These are phyloP conservation scores for Pentamera pediparva DNA, from an alignment of 53 echinoderm and acorn worm species.

Conservation along the genomic window DNA sequence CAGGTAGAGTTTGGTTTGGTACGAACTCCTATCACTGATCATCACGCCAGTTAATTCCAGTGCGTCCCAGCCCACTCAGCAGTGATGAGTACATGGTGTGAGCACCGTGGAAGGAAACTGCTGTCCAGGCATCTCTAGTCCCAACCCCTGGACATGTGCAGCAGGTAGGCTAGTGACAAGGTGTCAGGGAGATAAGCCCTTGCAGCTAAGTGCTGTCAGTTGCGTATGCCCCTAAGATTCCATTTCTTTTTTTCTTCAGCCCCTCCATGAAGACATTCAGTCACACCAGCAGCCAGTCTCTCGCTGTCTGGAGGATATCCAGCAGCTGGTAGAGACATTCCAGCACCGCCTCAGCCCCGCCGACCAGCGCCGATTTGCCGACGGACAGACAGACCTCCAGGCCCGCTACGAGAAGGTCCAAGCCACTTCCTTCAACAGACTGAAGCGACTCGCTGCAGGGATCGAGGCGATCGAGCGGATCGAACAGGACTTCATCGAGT, in stretches of 20 bases:
- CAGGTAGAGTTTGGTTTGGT: too few species aligned
- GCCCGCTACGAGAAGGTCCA: conserved; percentile 74
- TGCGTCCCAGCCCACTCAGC: too few species aligned
- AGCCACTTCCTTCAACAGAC: conserved; percentile 54
- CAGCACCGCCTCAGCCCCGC: conserved; percentile 61
- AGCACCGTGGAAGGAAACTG: too few species aligned
- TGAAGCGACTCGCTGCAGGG: conserved; percentile 66
- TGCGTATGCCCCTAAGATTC: too few species aligned
- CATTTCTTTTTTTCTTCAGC: conserved; percentile 36
- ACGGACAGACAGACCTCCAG: conserved; percentile 69
- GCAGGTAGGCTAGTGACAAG: too few species aligned
- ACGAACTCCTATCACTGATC: too few species aligned
- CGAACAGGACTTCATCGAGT: conserved; percentile 65
- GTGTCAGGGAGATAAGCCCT: too few species aligned
- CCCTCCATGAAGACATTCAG: conserved; percentile 82
- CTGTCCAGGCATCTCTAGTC: too few species aligned
- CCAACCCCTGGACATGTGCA: too few species aligned
- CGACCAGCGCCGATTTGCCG: conserved; percentile 56
- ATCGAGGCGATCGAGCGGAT: conserved; percentile 81
- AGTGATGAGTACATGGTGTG: too few species aligned
- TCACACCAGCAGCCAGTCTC: conserved; percentile 88
- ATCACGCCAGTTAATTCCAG: too few species aligned
- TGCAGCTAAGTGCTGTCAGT: too few species aligned
- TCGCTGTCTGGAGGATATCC: conserved; percentile 75
- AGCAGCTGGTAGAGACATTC: conserved; percentile 70